These are phyloP conservation scores for Theocolax elegans DNA, from an alignment of 1,140 invertebrate species.

Conservation along the genomic window DNA sequence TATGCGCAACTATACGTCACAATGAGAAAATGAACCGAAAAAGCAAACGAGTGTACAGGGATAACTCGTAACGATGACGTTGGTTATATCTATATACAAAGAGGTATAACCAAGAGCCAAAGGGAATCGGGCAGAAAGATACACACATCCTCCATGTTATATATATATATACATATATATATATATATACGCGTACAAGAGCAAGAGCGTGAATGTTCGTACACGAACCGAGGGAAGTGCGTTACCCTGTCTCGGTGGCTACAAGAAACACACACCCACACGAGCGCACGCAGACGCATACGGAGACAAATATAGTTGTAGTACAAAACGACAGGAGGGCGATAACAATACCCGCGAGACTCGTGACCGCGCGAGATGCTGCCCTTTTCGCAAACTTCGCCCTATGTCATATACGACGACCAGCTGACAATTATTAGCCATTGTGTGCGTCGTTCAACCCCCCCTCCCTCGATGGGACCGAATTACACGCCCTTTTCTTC, in stretches of 20 bases:
- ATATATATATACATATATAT: no score
- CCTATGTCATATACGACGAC: constrained; percentile 49
- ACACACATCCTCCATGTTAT: not conserved
- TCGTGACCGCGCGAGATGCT: constrained; percentile 37
- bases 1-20: no score
- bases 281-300: not conserved
- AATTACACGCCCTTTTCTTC: constrained; percentile 39
- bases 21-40: no score
- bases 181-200: not conserved
- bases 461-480: not conserved
- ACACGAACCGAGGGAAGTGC: not conserved
- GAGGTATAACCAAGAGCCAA: not conserved
- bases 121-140: not conserved
- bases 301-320: not conserved
- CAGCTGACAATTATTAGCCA: constrained; percentile 63
- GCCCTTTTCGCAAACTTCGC: constrained; percentile 60
- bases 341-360: constrained; percentile 62
- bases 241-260: constrained; percentile 34
- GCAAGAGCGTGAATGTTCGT: no score
- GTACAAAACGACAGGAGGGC: constrained; percentile 48
- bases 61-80: not conserved
- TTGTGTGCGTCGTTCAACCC: constrained; percentile 45
- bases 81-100: not conserved
- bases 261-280: constrained; percentile 43
- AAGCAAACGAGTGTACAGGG: not conserved